Evolutionary conservation across 2,113 vertebrate genomes (phyloP).

Genomic region (Coptodon bakossiorum): DNA sequence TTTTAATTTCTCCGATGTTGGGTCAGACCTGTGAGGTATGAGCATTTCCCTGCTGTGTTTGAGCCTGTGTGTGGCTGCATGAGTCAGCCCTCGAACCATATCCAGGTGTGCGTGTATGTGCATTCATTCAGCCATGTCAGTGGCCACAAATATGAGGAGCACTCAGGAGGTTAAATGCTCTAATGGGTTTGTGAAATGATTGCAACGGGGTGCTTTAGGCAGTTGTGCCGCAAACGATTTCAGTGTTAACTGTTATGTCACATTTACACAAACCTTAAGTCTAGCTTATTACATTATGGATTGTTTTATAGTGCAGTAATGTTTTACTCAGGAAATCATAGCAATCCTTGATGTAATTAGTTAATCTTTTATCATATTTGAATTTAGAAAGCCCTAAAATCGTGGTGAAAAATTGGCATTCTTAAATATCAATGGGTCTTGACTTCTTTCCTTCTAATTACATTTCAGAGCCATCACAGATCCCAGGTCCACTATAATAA

Average conservation of each 20-base stretch:
- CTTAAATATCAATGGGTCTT: not conserved
- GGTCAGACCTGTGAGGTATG: not conserved
- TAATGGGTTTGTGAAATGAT: constrained; percentile 27
- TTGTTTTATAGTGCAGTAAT: not conserved
- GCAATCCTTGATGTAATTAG: not conserved
- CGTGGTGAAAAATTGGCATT: not conserved
- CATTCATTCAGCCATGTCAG: not conserved
- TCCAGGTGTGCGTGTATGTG: not conserved
- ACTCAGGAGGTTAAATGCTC: constrained; percentile 17
- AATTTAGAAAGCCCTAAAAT: not conserved
- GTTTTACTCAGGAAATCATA: not conserved
- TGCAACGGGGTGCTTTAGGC: not conserved
- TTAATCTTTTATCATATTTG: not conserved
- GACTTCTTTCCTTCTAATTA: not conserved
- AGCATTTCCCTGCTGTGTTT: not conserved
- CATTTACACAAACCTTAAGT: not conserved
- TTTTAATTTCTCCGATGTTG: not conserved
- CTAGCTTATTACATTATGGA: not conserved
- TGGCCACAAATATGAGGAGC: constrained; percentile 14
- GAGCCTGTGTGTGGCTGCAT: not conserved
- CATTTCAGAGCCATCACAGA: not conserved
- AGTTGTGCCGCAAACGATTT: not conserved
- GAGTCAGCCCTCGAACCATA: not conserved
- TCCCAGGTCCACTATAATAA: not conserved
- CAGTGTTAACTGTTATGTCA: not conserved